Base-by-base conservation (phyloP, 2,888 invertebrate species). In the Oscheius sp. region DNA sequence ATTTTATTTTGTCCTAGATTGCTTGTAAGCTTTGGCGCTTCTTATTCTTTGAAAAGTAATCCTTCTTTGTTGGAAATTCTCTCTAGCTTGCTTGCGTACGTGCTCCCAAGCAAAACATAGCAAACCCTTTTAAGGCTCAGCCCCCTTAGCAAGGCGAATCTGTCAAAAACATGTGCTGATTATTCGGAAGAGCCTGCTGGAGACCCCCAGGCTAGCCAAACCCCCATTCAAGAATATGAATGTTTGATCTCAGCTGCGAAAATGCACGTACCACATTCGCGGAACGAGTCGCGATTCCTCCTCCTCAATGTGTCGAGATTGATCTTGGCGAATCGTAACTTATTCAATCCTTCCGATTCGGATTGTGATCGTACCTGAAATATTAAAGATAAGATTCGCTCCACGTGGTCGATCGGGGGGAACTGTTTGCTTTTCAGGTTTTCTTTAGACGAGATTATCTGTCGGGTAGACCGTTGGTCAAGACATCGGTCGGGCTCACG, bases 311-410 rank as follows among this genome's bases (percentile, higher is more conserved):
- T 27, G 17, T 67, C 67, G 23, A 67, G 27, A 20, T 31, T 58
- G 48, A 48, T 31, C 15, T 57, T 58, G 33, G 67, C 63, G 63
- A 71, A 46, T 10, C 73, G 72, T 33, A 79, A 68, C 57, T 74
- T 74, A 72, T 84, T 83, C 48, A 84, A 69, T n/a, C 80, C 83
- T 37, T 82, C 82, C 15, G 82, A 82, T 67, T 82, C 84, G 57
- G 80, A 80, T 55, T 84, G 82, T 15, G 84, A 84, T 25, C 84
- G 82, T 17, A 80, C 80, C 83, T 84, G 70, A 17, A 83, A 74
- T 23, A 48, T 61, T 55, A 50, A 15, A 23, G 15, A 20, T 17
- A 46, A 46, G n/a, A 46, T 46, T n/a, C n/a, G n/a, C n/a, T n/a
- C n/a, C n/a, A n/a, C n/a, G n/a, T n/a, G n/a, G n/a, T n/a, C n/a